These are phyloP conservation scores for Acrocera orbiculus DNA, from an alignment of 2,888 invertebrate species.

Conservation along the genomic window DNA sequence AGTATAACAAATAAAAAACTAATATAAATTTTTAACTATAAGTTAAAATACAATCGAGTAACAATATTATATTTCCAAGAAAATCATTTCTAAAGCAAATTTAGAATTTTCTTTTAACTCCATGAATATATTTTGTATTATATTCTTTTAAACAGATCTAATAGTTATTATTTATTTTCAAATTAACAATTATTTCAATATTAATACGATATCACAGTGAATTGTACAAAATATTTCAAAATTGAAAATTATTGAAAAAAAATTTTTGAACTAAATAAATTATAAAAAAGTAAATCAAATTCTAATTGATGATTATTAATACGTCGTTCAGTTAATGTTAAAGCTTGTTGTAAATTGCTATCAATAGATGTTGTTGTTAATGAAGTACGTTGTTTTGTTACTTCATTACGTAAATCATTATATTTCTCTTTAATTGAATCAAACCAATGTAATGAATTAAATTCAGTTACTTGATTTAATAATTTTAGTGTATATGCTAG, in stretches of 20 bases:
- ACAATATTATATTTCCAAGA: too few species aligned
- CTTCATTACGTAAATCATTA: constrained; percentile 37
- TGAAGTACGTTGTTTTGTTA: constrained; percentile 37
- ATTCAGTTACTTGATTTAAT: constrained; percentile 66
- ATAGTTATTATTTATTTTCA: too few species aligned
- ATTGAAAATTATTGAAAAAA: constrained; percentile 71
- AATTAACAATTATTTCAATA: too few species aligned
- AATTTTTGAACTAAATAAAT: constrained; percentile 83
- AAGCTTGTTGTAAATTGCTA: constrained; percentile 80
- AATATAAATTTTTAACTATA: too few species aligned
- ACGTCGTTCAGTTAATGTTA: constrained; percentile 73
- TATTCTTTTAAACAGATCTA: too few species aligned
- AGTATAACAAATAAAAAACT: too few species aligned
- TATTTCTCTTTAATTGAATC: constrained; percentile 65
- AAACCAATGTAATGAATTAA: constrained; percentile 93
- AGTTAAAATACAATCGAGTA: too few species aligned
- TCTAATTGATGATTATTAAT: constrained; percentile 64
- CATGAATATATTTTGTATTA: too few species aligned
- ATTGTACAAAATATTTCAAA: too few species aligned
- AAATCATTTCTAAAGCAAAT: too few species aligned
- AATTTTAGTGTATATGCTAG: constrained; percentile 80
- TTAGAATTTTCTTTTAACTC: too few species aligned
- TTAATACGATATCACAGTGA: too few species aligned
- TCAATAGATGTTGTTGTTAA: constrained; percentile 62
- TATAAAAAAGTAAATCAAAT: constrained; percentile 78